Conservation (phyloP, 2,888 invertebrate genomes). For the Trissonchulus latispiculum region DNA sequence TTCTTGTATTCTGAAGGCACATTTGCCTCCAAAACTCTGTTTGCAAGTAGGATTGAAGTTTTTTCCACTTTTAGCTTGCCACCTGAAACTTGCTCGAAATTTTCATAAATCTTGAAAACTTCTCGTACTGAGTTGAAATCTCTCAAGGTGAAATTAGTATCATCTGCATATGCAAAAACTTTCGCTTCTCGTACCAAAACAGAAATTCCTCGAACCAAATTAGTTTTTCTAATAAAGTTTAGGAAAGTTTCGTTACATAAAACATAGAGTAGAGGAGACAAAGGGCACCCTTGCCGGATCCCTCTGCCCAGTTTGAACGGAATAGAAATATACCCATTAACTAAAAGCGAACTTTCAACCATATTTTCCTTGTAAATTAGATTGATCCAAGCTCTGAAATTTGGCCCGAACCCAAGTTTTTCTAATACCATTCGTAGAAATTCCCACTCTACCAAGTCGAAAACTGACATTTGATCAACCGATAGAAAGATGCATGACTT, state of each 20-base stretch:
- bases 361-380: not conserved
- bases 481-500: not conserved
- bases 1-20: not conserved
- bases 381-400: not conserved
- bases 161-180: not conserved
- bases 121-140: not conserved
- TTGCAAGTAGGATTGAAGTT: no score
- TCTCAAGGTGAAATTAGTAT: not conserved
- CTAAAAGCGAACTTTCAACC: not conserved
- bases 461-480: not conserved
- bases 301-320: conserved; percentile 5
- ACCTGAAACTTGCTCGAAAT: not conserved
- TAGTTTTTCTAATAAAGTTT: not conserved
- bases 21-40: no score
- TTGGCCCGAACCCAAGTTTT: not conserved
- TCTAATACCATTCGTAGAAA: not conserved
- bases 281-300: conserved; percentile 3
- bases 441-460: not conserved
- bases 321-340: conserved; percentile 4
- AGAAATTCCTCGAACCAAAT: no score
- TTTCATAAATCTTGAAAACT: not conserved
- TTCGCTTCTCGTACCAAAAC: no score
- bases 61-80: not conserved
- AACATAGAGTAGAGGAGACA: conserved; percentile 7
- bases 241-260: not conserved